Conservation (phyloP, 2,797 vertebrate species). For the Myotis daubentonii region DNA sequence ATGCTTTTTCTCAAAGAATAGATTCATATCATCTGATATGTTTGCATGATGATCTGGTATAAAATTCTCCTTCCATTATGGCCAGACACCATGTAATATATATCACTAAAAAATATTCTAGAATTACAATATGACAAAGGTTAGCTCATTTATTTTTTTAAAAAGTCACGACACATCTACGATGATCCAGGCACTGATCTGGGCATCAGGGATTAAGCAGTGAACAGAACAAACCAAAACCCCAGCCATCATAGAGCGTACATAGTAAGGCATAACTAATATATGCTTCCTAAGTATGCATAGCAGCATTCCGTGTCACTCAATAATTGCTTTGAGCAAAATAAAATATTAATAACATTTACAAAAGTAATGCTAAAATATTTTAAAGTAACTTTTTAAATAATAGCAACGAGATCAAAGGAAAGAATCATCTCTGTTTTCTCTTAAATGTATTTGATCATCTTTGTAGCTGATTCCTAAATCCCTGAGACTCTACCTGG, state of each 20-base stretch:
- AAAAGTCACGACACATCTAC: not conserved
- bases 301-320: not conserved
- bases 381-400: not conserved
- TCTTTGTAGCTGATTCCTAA: not conserved
- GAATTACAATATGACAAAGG: not conserved
- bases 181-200: not conserved
- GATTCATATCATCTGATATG: not conserved
- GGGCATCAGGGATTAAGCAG: not conserved
- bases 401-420: not conserved
- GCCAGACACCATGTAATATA: not conserved
- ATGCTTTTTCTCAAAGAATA: not conserved
- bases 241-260: not conserved
- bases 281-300: not conserved
- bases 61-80: not conserved
- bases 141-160: not conserved
- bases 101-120: not conserved
- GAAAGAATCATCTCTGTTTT: not conserved
- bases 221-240: not conserved
- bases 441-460: not conserved
- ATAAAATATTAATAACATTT: conserved; percentile 10
- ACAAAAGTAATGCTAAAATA: not conserved
- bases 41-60: not conserved
- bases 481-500: not conserved
- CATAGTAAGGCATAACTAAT: too few relatives aligned
- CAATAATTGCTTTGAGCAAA: not conserved